phyloP scores from a whole-genome alignment of 2,888 invertebrate species.

The Mimumesa dahlbomi region DNA sequence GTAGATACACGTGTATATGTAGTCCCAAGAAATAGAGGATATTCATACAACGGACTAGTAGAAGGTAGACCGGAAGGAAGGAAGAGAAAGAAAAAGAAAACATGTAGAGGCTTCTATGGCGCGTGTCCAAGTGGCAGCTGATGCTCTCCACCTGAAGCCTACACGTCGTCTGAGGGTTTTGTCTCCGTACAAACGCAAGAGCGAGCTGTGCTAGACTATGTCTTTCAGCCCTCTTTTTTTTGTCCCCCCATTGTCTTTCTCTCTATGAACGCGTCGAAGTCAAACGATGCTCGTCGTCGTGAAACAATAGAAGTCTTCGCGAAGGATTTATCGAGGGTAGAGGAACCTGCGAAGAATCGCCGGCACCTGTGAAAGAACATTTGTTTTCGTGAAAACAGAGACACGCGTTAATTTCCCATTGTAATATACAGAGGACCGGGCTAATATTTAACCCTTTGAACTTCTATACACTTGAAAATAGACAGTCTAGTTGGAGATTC shows the following conservation, averaged over 20 bases:
- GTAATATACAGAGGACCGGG: no score
- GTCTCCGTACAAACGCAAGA: slow-evolving; percentile 59
- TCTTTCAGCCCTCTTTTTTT: slow-evolving; percentile 28
- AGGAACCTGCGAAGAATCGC: slow-evolving; percentile 16
- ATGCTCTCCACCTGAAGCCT: slow-evolving; percentile 64
- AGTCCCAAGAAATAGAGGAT: neutral
- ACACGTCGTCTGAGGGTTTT: slow-evolving; percentile 59
- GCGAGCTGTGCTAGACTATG: slow-evolving; percentile 44
- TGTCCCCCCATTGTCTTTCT: slow-evolving; percentile 21
- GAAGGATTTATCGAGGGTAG: slow-evolving; percentile 41
- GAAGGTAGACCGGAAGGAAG: neutral
- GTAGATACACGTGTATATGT: neutral
- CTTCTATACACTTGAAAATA: no score
- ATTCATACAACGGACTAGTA: neutral
- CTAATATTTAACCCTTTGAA: no score
- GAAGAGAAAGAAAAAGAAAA: slow-evolving; percentile 17
- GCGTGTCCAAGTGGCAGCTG: slow-evolving; percentile 78
- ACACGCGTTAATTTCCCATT: slow-evolving; percentile 2
- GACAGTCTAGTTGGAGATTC: no score
- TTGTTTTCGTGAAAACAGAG: slow-evolving; percentile 9
- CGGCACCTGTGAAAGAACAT: slow-evolving; percentile 7
- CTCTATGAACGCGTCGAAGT: slow-evolving; percentile 34
- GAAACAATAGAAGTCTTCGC: slow-evolving; percentile 40
- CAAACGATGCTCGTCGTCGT: slow-evolving; percentile 41
- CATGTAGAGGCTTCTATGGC: slow-evolving; percentile 67